phyloP scores from a whole-genome alignment of 1,140 invertebrate genomes.

The Drosophila grimshawi region DNA sequence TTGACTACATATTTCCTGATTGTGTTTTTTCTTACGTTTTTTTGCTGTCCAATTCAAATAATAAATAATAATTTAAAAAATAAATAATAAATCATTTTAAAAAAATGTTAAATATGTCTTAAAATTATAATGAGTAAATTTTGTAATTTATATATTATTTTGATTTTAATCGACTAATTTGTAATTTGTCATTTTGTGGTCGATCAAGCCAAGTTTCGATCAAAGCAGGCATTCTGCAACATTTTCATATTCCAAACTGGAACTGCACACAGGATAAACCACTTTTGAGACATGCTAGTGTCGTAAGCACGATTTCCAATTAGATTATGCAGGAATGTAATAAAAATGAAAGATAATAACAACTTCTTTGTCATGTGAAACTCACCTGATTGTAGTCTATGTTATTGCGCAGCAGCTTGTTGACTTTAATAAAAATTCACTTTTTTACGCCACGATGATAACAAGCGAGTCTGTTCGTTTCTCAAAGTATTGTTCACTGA shows the following conservation, averaged over 20 bases:
- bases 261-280: background rate
- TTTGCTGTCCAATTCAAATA: no score
- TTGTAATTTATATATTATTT: conserved; percentile 3
- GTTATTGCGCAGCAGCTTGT: conserved; percentile 72
- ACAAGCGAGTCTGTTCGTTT: conserved; percentile 53
- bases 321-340: conserved; percentile 1
- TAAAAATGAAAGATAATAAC: conserved; percentile 14
- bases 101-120: no score
- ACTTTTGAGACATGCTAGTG: conserved; percentile 22
- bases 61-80: no score
- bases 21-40: no score
- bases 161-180: background rate
- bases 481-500: conserved; percentile 54
- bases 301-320: conserved; percentile 28
- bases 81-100: background rate
- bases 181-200: no score
- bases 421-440: conserved; percentile 80
- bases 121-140: background rate
- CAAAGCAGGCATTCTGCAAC: background rate
- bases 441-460: conserved; percentile 44
- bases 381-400: conserved; percentile 64
- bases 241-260: background rate
- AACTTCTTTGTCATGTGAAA: conserved; percentile 35
- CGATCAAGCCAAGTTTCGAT: background rate
- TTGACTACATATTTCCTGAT: no score